Evolutionary conservation across 2,797 vertebrate species (phyloP).

Genomic region (Sebastes hopkinsi): DNA sequence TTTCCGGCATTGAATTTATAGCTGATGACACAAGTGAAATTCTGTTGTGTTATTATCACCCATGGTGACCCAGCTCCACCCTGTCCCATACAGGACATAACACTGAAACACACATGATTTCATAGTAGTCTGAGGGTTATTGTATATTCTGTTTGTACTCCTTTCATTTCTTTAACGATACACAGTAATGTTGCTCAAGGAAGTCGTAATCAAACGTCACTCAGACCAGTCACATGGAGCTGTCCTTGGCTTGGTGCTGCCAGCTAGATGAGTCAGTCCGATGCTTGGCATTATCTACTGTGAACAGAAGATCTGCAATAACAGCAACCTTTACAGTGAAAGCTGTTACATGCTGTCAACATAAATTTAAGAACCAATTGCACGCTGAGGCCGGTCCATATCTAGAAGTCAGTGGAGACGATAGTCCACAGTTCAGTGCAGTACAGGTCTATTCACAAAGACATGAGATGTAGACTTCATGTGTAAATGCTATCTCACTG

Average conservation of each 20-base stretch:
- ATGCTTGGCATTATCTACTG: slow-evolving; percentile 23
- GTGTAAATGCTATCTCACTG: neutral
- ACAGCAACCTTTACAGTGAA: slow-evolving; percentile 1
- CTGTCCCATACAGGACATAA: neutral
- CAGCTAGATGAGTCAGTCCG: slow-evolving; percentile 53
- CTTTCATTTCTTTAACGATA: neutral
- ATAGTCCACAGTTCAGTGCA: neutral
- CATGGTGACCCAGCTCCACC: neutral
- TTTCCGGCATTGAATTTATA: slow-evolving; percentile 16
- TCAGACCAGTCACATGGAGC: slow-evolving; percentile 29
- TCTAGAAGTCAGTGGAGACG: neutral
- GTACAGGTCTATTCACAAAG: neutral
- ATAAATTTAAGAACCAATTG: neutral
- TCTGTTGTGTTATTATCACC: slow-evolving; percentile 3
- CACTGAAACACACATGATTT: neutral
- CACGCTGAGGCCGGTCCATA: neutral
- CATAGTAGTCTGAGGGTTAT: neutral
- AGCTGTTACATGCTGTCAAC: neutral
- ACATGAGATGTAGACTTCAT: neutral
- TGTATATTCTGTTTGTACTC: neutral
- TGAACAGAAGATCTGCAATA: slow-evolving; percentile 7
- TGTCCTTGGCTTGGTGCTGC: slow-evolving; percentile 51
- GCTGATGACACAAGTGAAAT: neutral
- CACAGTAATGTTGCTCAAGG: neutral
- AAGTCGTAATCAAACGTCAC: slow-evolving; percentile 17